phyloP scores from a whole-genome alignment of 1,140 invertebrate genomes.

The Cryptotermes secundus region DNA sequence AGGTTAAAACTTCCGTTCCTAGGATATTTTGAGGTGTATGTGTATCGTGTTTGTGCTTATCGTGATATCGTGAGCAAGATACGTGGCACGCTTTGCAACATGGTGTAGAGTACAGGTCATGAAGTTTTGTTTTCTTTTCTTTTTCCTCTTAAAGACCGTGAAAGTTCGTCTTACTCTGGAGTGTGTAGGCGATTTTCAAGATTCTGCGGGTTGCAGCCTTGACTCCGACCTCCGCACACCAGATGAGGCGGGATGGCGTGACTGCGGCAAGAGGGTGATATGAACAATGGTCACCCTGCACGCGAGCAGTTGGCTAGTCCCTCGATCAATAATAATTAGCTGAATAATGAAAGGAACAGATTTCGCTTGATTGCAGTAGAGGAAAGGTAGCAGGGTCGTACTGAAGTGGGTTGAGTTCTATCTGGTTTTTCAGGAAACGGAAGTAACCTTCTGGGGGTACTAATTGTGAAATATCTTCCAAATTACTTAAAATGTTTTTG shows the following conservation, averaged over 20 bases:
- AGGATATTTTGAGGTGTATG: no score
- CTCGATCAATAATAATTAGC: constrained; percentile 8
- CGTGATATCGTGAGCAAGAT: no score
- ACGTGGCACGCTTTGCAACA: no score
- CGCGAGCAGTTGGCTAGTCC: neutral
- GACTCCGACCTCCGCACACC: neutral
- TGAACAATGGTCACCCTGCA: neutral
- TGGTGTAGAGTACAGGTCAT: neutral
- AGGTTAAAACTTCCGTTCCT: no score
- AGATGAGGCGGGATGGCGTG: neutral
- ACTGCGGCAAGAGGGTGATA: neutral
- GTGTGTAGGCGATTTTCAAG: neutral
- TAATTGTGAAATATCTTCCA: no score
- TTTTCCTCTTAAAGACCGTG: neutral
- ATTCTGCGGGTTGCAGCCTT: neutral
- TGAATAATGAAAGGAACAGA: neutral
- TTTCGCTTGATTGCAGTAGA: neutral
- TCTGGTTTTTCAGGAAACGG: no score
- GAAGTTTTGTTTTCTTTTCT: neutral
- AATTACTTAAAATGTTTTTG: no score
- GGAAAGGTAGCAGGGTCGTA: neutral
- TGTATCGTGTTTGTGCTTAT: no score
- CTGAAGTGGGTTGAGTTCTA: no score
- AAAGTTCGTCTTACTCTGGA: neutral
- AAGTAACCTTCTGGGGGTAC: no score